Percentiles rank a stretch among this genome's conserved stretches.
Evolutionary conservation across 1,140 invertebrate species (phyloP).

Genomic region (Lasioglossum albipes): DNA sequence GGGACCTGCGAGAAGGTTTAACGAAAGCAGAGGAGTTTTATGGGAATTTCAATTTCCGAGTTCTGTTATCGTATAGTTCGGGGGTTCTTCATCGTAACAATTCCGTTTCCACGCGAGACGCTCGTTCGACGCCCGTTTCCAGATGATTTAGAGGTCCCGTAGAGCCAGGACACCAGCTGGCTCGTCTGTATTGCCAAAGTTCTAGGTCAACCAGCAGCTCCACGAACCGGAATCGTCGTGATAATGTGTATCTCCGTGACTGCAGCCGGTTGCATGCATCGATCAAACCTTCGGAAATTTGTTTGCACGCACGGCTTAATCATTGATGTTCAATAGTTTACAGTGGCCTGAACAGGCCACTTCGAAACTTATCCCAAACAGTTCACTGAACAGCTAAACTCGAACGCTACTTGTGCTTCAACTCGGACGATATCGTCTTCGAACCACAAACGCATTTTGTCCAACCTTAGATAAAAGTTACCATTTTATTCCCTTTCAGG

Average conservation of each 20-base stretch:
- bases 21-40: no score
- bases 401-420: neutral
- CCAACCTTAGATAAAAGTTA: no score
- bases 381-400: neutral
- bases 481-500: no score
- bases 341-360: neutral
- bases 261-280: slow-evolving; percentile 23
- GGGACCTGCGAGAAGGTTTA: no score
- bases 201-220: slow-evolving; percentile 45
- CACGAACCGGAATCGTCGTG: slow-evolving; percentile 28
- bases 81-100: neutral
- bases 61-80: neutral
- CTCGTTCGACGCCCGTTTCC: neutral
- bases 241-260: slow-evolving; percentile 28
- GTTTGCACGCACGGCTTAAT: neutral
- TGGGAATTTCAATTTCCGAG: neutral
- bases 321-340: slow-evolving; percentile 5
- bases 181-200: slow-evolving; percentile 35
- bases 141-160: slow-evolving; percentile 45
- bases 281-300: slow-evolving; percentile 14
- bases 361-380: neutral
- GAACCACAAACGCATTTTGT: no score
- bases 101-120: neutral
- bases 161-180: slow-evolving; percentile 48
- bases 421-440: neutral